Percentiles rank a stretch among this genome's conserved stretches.
These are phyloP conservation scores for Rhyacophila evoluta DNA, from an alignment of 2,888 invertebrate species.

Conservation along the genomic window DNA sequence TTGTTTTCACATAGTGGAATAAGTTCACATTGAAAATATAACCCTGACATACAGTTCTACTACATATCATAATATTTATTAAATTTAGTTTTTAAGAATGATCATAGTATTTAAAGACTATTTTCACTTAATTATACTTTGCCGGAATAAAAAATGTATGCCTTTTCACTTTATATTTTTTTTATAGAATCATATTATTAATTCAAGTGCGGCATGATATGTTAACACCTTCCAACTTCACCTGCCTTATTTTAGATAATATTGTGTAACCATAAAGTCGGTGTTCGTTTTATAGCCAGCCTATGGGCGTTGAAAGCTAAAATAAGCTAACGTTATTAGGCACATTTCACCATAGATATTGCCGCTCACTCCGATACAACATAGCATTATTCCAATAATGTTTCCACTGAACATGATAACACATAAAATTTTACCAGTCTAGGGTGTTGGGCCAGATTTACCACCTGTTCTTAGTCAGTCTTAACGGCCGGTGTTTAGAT, in stretches of 20 bases:
- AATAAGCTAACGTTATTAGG: constrained; percentile 14
- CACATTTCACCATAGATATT: constrained; percentile 14
- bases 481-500: constrained; percentile 11
- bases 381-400: constrained; percentile 4
- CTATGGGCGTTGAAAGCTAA: not conserved
- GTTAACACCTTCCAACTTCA: not conserved
- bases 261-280: constrained; percentile 4
- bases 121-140: no score
- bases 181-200: no score
- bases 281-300: constrained; percentile 3
- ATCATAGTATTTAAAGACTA: no score
- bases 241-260: not conserved
- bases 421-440: not conserved
- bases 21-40: no score
- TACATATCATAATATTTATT: no score
- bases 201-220: no score
- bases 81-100: no score
- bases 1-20: no score
- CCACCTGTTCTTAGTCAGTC: not conserved
- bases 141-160: no score
- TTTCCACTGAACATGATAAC: constrained; percentile 8
- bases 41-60: no score
- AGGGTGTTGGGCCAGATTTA: constrained; percentile 30
- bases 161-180: no score
- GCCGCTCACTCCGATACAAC: constrained; percentile 4